Evolutionary conservation across 2,797 vertebrate species (phyloP), one percentile per base, ranked within the genome.

Genomic region (Enteromius viviparus): DNA sequence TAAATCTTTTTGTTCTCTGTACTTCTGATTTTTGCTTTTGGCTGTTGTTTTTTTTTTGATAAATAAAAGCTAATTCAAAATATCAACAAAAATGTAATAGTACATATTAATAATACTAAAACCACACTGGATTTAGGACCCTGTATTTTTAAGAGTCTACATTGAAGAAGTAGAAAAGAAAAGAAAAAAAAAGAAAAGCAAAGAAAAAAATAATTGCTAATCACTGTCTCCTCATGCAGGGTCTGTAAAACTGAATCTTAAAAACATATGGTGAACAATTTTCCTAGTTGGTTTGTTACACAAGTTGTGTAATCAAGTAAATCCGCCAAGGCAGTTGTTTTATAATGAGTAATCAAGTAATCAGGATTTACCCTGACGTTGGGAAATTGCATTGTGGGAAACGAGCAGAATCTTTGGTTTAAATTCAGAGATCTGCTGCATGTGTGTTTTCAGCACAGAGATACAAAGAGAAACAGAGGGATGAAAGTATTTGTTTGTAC

Each of bases 291-390:
- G 45, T 66, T 66, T 76, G 23, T 82, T 58, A n/a, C 34, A 68
- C 23, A 72, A 68, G 72, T 82, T 76, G 80, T 76, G 81, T 69
- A 82, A 58, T 76, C 47, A 82, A 82, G 62, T 45, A 82, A 82
- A 76, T 82, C 23, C 12, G 19, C 2, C 34, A 55, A 23, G 26
- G 34, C 49, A n/a, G 72, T 76, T 76, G 47, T 82, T 76, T 76
- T 82, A 49, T 19, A 82, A 45, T 68, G 81, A 82, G 37, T 65
- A 58, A 58, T 76, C 81, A 68, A 76, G 64, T 45, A 69, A 69
- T 82, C 64, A 55, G 37, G 34, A 68, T 82, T 76, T 68, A 68
- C 64, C 64, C 68, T 65, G 80, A 81, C n/a, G 6, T 21, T 74
- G 21, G 32, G 60, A 76, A 76, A 76, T 55, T 69, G 49, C 62